phyloP scores from a whole-genome alignment of 2,888 invertebrate genomes.

The Idaea aversata region DNA sequence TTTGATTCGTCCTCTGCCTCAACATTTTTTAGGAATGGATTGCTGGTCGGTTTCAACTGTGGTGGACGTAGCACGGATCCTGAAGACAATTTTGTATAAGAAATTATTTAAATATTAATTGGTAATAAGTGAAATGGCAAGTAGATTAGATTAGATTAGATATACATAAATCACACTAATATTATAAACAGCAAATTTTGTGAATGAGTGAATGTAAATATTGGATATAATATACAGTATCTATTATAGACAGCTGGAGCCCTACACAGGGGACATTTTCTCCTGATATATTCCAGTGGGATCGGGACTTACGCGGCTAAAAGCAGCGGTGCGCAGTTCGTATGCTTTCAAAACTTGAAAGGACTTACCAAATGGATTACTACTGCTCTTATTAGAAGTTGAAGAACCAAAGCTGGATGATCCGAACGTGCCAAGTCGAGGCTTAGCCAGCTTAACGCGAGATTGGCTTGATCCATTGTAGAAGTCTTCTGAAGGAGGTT shows the following conservation, averaged over 20 bases:
- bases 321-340: too few relatives aligned
- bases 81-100: constrained; percentile 26
- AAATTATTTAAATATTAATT: background rate
- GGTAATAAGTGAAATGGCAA: too few relatives aligned
- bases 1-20: constrained; percentile 41
- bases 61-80: constrained; percentile 71
- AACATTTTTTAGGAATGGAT: constrained; percentile 55
- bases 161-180: too few relatives aligned
- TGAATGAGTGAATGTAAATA: too few relatives aligned
- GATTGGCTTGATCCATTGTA: constrained; percentile 66
- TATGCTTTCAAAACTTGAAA: too few relatives aligned
- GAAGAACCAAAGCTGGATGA: constrained; percentile 60
- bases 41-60: constrained; percentile 62
- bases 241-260: background rate
- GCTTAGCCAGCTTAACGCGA: constrained; percentile 68
- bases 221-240: background rate
- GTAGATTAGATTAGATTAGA: too few relatives aligned
- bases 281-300: too few relatives aligned
- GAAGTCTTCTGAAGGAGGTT: constrained; percentile 61
- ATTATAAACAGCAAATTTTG: too few relatives aligned
- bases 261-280: background rate
- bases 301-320: too few relatives aligned
- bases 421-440: constrained; percentile 68
- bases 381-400: constrained; percentile 53
- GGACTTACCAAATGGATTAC: constrained; percentile 63